Evolutionary conservation across 1,140 invertebrate genomes (phyloP).

Genomic region (Cepaea nemoralis): DNA sequence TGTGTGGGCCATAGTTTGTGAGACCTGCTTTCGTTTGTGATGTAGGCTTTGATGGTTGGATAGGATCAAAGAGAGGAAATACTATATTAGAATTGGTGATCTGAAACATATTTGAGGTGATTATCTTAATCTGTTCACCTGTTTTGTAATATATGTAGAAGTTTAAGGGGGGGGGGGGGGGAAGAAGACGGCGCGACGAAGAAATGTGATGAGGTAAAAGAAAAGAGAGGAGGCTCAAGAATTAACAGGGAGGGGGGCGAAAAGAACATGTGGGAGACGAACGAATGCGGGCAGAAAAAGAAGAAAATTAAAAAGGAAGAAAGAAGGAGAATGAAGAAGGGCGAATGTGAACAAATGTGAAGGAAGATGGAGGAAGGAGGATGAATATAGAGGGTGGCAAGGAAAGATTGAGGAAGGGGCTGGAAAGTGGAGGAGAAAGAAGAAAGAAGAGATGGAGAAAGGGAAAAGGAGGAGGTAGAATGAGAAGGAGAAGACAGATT

Average conservation of each 20-base stretch:
- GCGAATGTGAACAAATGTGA: not conserved
- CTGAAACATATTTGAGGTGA: no score
- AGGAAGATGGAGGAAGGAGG: not conserved
- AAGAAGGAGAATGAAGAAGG: constrained; percentile 9
- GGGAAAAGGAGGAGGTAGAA: no score
- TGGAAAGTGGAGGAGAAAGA: no score
- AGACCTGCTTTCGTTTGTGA: no score
- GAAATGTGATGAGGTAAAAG: not conserved
- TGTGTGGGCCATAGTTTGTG: no score
- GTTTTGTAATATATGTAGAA: no score
- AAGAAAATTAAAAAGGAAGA: not conserved
- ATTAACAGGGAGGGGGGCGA: not conserved
- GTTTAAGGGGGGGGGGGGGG: not conserved
- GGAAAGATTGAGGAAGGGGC: not conserved
- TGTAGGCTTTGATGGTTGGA: no score
- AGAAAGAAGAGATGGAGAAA: no score
- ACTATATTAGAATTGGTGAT: no score
- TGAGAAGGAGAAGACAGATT: constrained; percentile 23
- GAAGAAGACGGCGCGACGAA: not conserved
- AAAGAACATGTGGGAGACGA: not conserved
- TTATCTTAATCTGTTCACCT: no score
- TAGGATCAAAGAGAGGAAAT: no score
- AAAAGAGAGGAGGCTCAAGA: not conserved
- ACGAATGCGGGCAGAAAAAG: not conserved
- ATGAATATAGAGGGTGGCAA: not conserved